Conservation (phyloP, 2,888 invertebrate genomes). For the Tipula unca region DNA sequence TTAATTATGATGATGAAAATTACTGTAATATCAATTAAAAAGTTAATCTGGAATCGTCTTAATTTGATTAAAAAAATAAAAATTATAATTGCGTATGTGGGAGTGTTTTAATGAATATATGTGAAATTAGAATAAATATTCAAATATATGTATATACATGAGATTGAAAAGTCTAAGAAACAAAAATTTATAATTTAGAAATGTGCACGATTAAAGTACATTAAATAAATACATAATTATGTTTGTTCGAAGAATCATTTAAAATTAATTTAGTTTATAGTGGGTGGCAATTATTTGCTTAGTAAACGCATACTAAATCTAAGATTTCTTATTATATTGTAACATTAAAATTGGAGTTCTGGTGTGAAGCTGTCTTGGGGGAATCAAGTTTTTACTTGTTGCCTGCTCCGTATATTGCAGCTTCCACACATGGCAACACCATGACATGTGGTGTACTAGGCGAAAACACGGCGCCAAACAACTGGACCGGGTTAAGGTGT, state of each 20-base stretch:
- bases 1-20: neutral
- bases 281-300: neutral
- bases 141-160: too few relatives aligned
- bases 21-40: neutral
- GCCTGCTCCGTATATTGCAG: too few relatives aligned
- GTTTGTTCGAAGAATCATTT: neutral
- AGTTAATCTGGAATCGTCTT: neutral
- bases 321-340: too few relatives aligned
- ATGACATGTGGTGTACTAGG: too few relatives aligned
- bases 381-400: too few relatives aligned
- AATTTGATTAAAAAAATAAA: neutral
- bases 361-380: too few relatives aligned
- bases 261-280: neutral
- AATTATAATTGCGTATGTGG: neutral
- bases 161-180: neutral
- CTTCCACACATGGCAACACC: too few relatives aligned
- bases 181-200: neutral
- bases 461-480: too few relatives aligned
- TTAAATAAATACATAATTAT: neutral
- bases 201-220: neutral
- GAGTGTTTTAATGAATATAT: neutral
- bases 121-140: neutral
- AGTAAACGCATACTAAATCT: too few relatives aligned
- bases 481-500: too few relatives aligned
- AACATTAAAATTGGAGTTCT: too few relatives aligned